These are phyloP conservation scores for Coregonus suidteri DNA, from an alignment of 2,797 vertebrate genomes.

Conservation along the genomic window DNA sequence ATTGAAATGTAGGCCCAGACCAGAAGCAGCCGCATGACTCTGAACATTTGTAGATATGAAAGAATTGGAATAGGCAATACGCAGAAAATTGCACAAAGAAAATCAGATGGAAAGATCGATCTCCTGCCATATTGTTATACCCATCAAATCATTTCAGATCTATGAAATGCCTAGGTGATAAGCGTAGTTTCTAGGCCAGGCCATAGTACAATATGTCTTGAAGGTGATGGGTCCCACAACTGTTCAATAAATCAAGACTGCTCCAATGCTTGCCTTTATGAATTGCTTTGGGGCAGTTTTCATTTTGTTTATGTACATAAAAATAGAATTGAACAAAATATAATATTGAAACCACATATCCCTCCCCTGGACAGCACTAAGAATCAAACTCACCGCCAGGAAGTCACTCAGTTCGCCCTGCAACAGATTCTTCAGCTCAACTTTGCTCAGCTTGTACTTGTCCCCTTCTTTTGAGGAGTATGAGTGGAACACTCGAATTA, in stretches of 20 bases:
- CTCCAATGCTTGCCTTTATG: neutral
- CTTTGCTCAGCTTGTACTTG: slow-evolving; percentile 89
- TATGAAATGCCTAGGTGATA: neutral
- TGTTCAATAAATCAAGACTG: too few relatives aligned
- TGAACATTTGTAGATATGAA: too few relatives aligned
- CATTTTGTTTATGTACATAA: neutral
- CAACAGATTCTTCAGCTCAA: slow-evolving; percentile 86
- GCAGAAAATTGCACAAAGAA: neutral
- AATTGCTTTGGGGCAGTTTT: neutral
- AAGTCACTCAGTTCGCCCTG: slow-evolving; percentile 79
- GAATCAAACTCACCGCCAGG: slow-evolving; percentile 74
- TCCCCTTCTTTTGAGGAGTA: slow-evolving; percentile 91
- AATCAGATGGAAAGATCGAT: too few relatives aligned
- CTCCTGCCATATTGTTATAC: too few relatives aligned
- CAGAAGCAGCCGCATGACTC: too few relatives aligned
- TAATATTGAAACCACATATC: neutral
- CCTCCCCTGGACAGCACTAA: neutral
- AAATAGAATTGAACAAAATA: neutral
- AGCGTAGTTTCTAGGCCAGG: too few relatives aligned
- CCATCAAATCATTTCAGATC: neutral
- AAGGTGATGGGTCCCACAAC: neutral
- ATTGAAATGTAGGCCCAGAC: neutral
- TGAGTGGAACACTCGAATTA: slow-evolving; percentile 86
- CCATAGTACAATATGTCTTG: neutral
- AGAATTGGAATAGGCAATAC: neutral